A percentile compares a stretch with the other conserved stretches of the same genome.
Conservation (phyloP, 2,113 vertebrate genomes). For the Dryoscopus gambensis region DNA sequence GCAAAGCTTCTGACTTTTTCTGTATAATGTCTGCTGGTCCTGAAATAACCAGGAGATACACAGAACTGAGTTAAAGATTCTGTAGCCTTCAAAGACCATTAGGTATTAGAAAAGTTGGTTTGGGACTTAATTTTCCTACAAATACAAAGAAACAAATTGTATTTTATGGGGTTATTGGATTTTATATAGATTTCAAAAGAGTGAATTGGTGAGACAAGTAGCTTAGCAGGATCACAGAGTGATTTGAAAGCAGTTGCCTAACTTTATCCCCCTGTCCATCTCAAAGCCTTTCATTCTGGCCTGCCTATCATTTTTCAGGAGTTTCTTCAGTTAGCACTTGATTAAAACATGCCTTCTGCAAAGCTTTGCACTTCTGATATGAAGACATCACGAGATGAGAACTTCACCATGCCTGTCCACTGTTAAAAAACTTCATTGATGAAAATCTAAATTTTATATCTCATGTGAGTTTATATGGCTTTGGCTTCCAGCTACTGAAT, state of each 20-base stretch:
- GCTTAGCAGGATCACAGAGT: neutral
- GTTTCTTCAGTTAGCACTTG: neutral
- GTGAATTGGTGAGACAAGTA: neutral
- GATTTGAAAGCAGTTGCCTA: neutral
- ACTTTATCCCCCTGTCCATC: neutral
- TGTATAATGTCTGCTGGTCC: neutral
- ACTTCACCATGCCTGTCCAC: neutral
- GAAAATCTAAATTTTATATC: neutral
- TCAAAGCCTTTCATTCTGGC: neutral
- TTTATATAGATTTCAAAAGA: neutral
- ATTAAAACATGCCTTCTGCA: neutral
- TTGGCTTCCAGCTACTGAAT: neutral
- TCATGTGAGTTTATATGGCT: neutral
- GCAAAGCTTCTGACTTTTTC: neutral
- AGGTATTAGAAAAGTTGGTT: neutral
- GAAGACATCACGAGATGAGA: neutral
- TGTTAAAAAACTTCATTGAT: neutral
- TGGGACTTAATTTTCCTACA: neutral
- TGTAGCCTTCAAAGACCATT: neutral
- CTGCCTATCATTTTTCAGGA: neutral
- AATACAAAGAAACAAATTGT: neutral
- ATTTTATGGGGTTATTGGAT: neutral
- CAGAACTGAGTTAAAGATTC: neutral
- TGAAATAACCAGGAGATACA: neutral
- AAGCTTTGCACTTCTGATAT: neutral